These are phyloP conservation scores for Eumerus sabulonum DNA, from an alignment of 2,888 invertebrate species.

Conservation along the genomic window DNA sequence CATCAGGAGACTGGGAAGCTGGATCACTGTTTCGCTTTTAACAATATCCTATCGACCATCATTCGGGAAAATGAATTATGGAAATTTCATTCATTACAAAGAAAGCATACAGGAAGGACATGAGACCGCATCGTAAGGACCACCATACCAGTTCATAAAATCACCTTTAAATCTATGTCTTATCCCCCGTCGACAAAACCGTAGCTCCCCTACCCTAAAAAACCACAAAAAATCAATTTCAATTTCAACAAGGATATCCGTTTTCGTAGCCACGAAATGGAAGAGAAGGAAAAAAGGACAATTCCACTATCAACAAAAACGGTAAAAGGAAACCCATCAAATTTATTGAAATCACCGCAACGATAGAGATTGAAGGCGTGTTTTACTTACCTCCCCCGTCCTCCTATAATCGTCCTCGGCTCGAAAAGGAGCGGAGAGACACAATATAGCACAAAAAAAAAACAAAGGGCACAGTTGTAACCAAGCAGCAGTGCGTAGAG, in stretches of 20 bases:
- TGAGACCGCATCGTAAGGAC: not conserved
- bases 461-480: no score
- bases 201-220: not conserved
- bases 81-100: conserved; percentile 39
- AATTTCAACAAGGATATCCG: conserved; percentile 62
- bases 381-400: conserved; percentile 14
- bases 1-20: no score
- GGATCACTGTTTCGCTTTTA: no score
- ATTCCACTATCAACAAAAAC: conserved; percentile 68
- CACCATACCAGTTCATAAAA: conserved; percentile 25
- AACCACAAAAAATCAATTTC: conserved; percentile 59
- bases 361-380: conserved; percentile 46
- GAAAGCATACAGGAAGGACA: conserved; percentile 17
- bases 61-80: conserved; percentile 30
- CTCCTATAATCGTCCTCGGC: no score
- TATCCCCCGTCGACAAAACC: conserved; percentile 2
- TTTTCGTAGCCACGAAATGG: conserved; percentile 20
- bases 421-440: no score
- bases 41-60: no score
- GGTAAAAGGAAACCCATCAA: conserved; percentile 77
- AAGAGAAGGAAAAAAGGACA: conserved; percentile 27
- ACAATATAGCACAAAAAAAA: no score
- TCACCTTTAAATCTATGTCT: conserved; percentile 32
- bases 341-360: conserved; percentile 78
- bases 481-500: conserved; percentile 44